These are phyloP conservation scores for Deladenus siricidicola DNA, from an alignment of 2,888 invertebrate species.

Conservation along the genomic window DNA sequence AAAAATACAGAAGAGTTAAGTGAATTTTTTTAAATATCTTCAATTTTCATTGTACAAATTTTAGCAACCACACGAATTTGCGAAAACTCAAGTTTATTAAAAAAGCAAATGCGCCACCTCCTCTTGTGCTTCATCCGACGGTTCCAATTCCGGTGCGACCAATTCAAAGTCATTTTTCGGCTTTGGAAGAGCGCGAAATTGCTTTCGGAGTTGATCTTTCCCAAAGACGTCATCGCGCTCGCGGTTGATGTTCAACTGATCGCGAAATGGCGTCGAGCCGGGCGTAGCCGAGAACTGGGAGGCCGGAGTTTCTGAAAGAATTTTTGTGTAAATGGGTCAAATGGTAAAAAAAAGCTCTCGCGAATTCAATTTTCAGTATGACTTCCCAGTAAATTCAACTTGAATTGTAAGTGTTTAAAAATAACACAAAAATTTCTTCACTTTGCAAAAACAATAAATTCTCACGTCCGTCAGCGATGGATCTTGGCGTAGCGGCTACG, in stretches of 20 bases:
- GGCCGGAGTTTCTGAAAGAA: constrained; percentile 26
- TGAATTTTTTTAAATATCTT: background rate
- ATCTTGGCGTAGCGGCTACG: constrained; percentile 50
- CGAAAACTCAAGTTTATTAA: background rate
- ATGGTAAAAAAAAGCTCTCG: background rate
- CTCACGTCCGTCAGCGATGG: constrained; percentile 23
- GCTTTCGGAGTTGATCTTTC: constrained; percentile 61
- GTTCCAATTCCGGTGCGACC: constrained; percentile 67
- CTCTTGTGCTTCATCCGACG: constrained; percentile 19
- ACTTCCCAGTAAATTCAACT: background rate
- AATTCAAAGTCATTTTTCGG: constrained; percentile 98
- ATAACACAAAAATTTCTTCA: background rate
- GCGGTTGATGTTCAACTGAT: constrained; percentile 87
- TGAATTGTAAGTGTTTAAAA: background rate
- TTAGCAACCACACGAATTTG: background rate
- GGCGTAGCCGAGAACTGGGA: constrained; percentile 44
- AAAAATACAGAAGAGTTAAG: constrained; percentile 7
- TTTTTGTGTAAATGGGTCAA: background rate
- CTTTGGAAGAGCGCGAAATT: constrained; percentile 64
- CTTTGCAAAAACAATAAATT: background rate
- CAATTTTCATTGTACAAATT: too few relatives aligned
- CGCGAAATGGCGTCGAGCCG: constrained; percentile 70
- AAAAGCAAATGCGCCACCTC: constrained; percentile 7
- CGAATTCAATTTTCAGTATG: background rate
- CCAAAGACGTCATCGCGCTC: constrained; percentile 58